These are phyloP conservation scores for Argynnis bischoffii DNA, from an alignment of 2,888 invertebrate genomes.

Conservation along the genomic window DNA sequence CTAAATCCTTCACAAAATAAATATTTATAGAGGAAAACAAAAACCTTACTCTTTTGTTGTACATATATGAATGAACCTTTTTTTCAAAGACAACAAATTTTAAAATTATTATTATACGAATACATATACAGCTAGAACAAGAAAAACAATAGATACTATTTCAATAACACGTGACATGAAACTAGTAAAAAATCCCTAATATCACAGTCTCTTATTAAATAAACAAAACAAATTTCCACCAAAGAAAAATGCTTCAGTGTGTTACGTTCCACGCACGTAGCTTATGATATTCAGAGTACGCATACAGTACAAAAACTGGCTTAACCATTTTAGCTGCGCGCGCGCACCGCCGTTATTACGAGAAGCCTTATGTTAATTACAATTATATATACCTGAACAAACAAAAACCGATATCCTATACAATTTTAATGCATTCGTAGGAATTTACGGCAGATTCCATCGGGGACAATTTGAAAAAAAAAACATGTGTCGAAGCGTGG, in stretches of 20 bases:
- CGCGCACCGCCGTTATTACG: constrained; percentile 72
- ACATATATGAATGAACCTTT: too few relatives aligned
- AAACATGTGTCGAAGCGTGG: constrained; percentile 55
- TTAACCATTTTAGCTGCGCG: constrained; percentile 66
- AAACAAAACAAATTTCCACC: neutral
- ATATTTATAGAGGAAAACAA: too few relatives aligned
- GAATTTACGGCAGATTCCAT: constrained; percentile 76
- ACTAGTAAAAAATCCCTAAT: too few relatives aligned
- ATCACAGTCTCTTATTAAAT: too few relatives aligned
- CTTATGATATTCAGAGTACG: constrained; percentile 79
- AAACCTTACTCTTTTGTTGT: too few relatives aligned
- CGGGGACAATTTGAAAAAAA: constrained; percentile 53
- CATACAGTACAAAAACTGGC: constrained; percentile 63
- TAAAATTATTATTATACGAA: too few relatives aligned
- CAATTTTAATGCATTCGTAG: constrained; percentile 75
- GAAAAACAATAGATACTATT: too few relatives aligned
- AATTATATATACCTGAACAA: constrained; percentile 52
- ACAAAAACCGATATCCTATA: constrained; percentile 68
- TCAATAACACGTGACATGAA: too few relatives aligned
- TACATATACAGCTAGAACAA: too few relatives aligned
- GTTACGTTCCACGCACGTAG: constrained; percentile 52
- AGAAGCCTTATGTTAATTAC: constrained; percentile 78
- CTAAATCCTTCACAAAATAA: neutral
- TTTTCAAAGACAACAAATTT: too few relatives aligned
- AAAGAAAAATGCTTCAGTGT: constrained; percentile 67